Base-by-base conservation (phyloP, 2,888 invertebrate species). In the Tenthredo scrophulariae region DNA sequence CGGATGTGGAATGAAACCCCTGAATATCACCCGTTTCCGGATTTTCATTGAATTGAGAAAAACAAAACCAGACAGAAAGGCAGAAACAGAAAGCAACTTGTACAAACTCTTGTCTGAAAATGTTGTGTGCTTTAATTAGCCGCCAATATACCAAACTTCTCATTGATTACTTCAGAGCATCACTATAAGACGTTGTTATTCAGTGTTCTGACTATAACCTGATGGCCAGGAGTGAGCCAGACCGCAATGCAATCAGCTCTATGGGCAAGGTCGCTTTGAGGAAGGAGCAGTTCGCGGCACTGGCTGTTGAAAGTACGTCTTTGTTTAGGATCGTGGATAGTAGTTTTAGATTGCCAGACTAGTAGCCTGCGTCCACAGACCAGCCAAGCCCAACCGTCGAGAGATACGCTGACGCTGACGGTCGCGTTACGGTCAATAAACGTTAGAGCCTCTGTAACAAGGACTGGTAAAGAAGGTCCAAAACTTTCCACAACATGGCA, bases 241-340 rank as follows among this genome's bases (percentile, higher is more conserved):
- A 98, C 95, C 40, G 96, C 95, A 0, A 97, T 96, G 22, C 98
- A 94, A 85, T 98, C 96, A 0, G 98, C 97, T 90, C 97, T 96
- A 92, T 99, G 98, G 0, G 98, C 97, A 22, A 98, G 95, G 93
- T 98, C 98, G 89, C 98, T 98, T 88, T 98, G 97, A 0, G 98
- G 98, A 65, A 99, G 93, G 0, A 97, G 96, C 18, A 99, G 94
- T 92, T 99, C 98, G 58, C 97, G 95, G 88, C 98, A 98, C 72
- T 97, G 96, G 1, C 94, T 95, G 87, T 94, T 94, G 18, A 95
- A 94, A 9, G 94, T 94, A 37, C 94, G 93, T 70, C 89, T 91
- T 85, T 92, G 92, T 84, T 91, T 92, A 5, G 90, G 90, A 88
- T 91, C 92, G 18, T 91, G 91, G 54, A 93, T 89, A 0, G 92